Evolutionary conservation across 2,113 vertebrate species (phyloP).

Genomic region (Paratilapia polleni): DNA sequence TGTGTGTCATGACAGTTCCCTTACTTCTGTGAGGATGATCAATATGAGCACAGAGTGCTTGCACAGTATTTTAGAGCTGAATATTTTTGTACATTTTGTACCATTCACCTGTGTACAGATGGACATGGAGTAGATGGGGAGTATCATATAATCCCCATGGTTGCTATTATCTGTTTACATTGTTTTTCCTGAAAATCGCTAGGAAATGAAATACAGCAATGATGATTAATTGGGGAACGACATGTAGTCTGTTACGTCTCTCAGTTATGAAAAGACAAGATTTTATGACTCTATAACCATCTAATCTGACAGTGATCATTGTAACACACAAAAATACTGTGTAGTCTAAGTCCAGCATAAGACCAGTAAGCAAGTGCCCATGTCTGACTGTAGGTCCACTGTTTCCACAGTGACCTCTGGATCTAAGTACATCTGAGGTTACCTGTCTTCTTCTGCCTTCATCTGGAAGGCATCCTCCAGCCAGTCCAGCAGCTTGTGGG

Average conservation of each 20-base stretch:
- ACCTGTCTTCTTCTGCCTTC: slow-evolving; percentile 93
- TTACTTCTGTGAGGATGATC: background rate
- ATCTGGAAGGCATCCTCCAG: slow-evolving; percentile 98
- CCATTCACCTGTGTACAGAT: background rate
- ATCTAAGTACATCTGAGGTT: background rate
- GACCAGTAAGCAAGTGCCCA: background rate
- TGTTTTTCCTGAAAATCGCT: too few species aligned
- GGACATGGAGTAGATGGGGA: too few species aligned
- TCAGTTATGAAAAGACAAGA: too few species aligned
- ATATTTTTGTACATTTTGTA: background rate
- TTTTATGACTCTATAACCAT: background rate
- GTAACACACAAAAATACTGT: background rate
- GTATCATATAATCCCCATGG: too few species aligned
- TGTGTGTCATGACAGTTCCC: background rate
- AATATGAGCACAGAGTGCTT: too few species aligned
- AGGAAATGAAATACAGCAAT: too few species aligned
- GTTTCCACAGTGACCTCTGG: background rate
- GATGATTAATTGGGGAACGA: too few species aligned
- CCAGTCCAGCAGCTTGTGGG: slow-evolving; percentile 97
- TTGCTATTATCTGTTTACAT: too few species aligned
- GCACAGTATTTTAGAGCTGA: background rate
- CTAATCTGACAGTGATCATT: background rate
- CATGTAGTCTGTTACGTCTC: too few species aligned
- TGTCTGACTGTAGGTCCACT: background rate
- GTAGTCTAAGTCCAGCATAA: background rate